phyloP scores from a whole-genome alignment of 1,140 invertebrate genomes.

The Anastatus disparis region DNA sequence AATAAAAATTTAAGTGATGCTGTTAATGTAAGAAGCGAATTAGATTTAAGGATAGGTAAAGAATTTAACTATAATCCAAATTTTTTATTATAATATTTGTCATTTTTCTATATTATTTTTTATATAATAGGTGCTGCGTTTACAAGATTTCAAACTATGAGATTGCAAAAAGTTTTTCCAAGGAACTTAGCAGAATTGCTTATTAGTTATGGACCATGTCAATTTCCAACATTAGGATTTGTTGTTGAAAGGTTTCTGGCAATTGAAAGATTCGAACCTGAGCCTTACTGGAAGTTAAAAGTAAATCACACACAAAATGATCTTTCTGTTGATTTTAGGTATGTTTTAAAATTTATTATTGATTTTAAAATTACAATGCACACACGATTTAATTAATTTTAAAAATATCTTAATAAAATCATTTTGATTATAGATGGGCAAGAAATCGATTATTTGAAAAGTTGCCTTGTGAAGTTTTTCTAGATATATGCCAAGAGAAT shows the following conservation, averaged over 20 bases:
- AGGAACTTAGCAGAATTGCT: slow-evolving; percentile 78
- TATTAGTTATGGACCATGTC: slow-evolving; percentile 97
- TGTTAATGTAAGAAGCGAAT: slow-evolving; percentile 93
- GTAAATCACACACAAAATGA: slow-evolving; percentile 79
- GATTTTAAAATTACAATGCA: too few species aligned
- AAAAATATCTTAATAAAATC: too few species aligned
- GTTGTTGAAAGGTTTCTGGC: slow-evolving; percentile 94
- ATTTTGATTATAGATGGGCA: slow-evolving; percentile 75
- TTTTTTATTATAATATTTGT: slow-evolving; percentile 9
- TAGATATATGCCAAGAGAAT: slow-evolving; percentile 82
- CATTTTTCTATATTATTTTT: slow-evolving; percentile 9
- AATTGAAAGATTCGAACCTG: slow-evolving; percentile 87
- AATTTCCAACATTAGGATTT: slow-evolving; percentile 97
- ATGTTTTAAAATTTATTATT: neutral
- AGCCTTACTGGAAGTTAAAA: slow-evolving; percentile 94
- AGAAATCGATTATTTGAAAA: slow-evolving; percentile 90
- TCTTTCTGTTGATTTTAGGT: slow-evolving; percentile 81
- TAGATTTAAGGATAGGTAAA: slow-evolving; percentile 95
- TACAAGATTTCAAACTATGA: slow-evolving; percentile 96
- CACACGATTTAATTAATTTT: too few species aligned
- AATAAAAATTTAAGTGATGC: slow-evolving; percentile 91
- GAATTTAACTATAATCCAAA: neutral
- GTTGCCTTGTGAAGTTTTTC: slow-evolving; percentile 81
- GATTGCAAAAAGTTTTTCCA: slow-evolving; percentile 88
- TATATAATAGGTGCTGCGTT: slow-evolving; percentile 86